These are phyloP conservation scores for Sinocyclocheilus maitianheensis DNA, from an alignment of 2,113 vertebrate genomes.

Conservation along the genomic window DNA sequence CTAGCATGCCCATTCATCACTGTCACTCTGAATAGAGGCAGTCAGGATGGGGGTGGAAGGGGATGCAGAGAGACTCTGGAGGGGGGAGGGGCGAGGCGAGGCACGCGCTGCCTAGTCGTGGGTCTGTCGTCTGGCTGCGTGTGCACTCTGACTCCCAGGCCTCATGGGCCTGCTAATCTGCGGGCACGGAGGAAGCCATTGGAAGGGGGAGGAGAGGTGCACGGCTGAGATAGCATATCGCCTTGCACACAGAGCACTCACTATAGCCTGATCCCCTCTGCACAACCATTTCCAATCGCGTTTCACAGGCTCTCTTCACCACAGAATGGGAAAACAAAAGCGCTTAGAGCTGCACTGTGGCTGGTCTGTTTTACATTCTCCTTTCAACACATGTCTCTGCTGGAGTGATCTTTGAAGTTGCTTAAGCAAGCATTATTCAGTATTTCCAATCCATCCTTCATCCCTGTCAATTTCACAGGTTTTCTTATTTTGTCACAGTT, in stretches of 20 bases:
- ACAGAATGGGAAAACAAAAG: constrained; percentile 48
- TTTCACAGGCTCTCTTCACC: constrained; percentile 25
- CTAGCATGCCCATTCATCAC: constrained; percentile 48
- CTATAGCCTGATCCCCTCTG: constrained; percentile 13
- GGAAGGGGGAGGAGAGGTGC: constrained; percentile 31
- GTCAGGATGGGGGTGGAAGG: constrained; percentile 26
- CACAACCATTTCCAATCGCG: constrained; percentile 21
- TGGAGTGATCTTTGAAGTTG: constrained; percentile 47
- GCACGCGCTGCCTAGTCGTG: constrained; percentile 1
- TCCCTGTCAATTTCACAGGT: constrained; percentile 6
- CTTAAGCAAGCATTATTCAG: constrained; percentile 11
- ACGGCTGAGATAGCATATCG: constrained; percentile 50
- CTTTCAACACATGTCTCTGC: background rate
- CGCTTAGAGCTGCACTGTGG: constrained; percentile 18
- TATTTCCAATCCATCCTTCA: constrained; percentile 14
- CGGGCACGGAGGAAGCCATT: background rate
- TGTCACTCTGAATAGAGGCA: constrained; percentile 46
- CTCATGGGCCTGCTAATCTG: constrained; percentile 45
- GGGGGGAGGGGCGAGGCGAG: constrained; percentile 21
- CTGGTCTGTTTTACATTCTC: constrained; percentile 44
- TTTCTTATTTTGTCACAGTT: constrained; percentile 4
- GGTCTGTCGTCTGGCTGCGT: constrained; percentile 37
- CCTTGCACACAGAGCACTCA: background rate
- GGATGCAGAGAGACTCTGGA: constrained; percentile 14
- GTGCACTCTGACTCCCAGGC: constrained; percentile 43